phyloP scores from a whole-genome alignment of 2,113 vertebrate genomes.

The Panurus biarmicus region DNA sequence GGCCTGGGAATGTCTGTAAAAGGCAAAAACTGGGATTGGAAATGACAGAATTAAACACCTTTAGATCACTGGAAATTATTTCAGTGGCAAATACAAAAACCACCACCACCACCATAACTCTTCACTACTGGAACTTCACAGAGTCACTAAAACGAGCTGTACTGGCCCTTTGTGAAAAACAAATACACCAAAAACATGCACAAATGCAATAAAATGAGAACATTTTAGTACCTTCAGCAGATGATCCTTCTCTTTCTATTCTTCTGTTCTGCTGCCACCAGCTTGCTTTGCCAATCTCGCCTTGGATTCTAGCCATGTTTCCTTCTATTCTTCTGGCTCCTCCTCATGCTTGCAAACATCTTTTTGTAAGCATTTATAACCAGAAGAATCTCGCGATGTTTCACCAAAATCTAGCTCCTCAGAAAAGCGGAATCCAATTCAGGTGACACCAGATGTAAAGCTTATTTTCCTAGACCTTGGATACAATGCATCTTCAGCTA shows the following conservation, averaged over 20 bases:
- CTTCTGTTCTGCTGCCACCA: conserved; percentile 25
- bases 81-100: not conserved
- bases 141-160: not conserved
- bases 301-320: not conserved
- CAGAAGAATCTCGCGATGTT: not conserved
- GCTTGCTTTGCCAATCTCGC: not conserved
- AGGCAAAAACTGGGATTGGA: not conserved
- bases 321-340: conserved; percentile 26
- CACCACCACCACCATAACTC: not conserved
- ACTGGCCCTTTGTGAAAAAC: not conserved
- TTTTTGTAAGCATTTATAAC: conserved; percentile 43
- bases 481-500: not conserved
- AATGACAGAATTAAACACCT: not conserved
- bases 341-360: not conserved
- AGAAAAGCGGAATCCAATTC: not conserved
- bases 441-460: not conserved
- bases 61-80: not conserved
- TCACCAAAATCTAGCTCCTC: conserved; percentile 30
- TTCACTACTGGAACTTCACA: not conserved
- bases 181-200: not conserved
- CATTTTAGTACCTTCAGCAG: conserved; percentile 24
- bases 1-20: not conserved
- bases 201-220: not conserved
- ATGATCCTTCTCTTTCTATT: not conserved
- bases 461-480: not conserved